These are phyloP conservation scores for Butorides virescens DNA, from an alignment of 2,113 vertebrate genomes.

Conservation along the genomic window DNA sequence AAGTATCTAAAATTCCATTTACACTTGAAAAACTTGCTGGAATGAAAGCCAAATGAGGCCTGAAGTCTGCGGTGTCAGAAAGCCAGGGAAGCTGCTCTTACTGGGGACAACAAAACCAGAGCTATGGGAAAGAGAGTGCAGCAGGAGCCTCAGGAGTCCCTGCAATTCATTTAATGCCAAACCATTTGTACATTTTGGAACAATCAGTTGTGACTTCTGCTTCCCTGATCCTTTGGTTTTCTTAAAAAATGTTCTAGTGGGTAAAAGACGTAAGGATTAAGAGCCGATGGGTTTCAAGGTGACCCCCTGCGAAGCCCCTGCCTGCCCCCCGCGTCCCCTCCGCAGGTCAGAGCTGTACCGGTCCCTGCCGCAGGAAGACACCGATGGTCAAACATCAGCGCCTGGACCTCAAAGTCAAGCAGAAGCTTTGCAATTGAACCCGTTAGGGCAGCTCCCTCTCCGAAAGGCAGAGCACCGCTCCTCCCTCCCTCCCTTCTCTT, in stretches of 20 bases:
- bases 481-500: neutral
- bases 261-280: neutral
- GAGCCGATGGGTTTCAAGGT: neutral
- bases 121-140: neutral
- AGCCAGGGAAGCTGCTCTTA: neutral
- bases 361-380: neutral
- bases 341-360: accelerated
- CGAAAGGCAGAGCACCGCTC: accelerated
- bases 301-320: neutral
- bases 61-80: neutral
- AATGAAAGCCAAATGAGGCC: neutral
- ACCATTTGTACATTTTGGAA: neutral
- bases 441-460: accelerated
- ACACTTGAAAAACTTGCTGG: neutral
- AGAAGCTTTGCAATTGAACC: neutral
- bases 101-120: neutral
- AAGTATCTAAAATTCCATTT: neutral
- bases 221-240: neutral
- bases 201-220: neutral
- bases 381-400: accelerated
- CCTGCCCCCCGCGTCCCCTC: neutral
- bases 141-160: neutral
- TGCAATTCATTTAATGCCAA: neutral
- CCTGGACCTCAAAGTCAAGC: neutral
- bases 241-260: neutral